Percentiles rank a stretch among this genome's conserved stretches.
These are phyloP conservation scores for Stratiolaelaps scimitus DNA, from an alignment of 1,140 invertebrate species.

Conservation along the genomic window DNA sequence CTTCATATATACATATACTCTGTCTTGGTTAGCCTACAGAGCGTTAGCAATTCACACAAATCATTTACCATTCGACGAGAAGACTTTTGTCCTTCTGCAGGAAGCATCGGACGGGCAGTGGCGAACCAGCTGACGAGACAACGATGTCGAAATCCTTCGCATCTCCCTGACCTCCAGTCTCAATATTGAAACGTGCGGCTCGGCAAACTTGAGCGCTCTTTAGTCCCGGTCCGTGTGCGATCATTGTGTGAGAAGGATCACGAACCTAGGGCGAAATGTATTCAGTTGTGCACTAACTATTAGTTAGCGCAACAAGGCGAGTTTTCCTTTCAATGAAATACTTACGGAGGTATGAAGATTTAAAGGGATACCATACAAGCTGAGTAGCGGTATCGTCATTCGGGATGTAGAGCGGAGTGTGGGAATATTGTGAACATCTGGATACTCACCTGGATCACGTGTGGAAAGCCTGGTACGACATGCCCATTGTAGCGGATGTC, in stretches of 20 bases:
- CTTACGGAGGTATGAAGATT: too few relatives aligned
- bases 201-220: constrained; percentile 67
- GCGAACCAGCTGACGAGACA: constrained; percentile 50
- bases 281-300: too few relatives aligned
- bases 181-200: constrained; percentile 71
- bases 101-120: constrained; percentile 82
- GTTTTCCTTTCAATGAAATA: too few relatives aligned
- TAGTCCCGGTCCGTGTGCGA: constrained; percentile 60
- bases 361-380: too few relatives aligned
- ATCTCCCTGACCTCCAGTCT: constrained; percentile 60
- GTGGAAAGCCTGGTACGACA: constrained; percentile 37
- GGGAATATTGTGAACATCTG: too few relatives aligned
- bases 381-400: too few relatives aligned
- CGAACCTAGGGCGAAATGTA: constrained; percentile 45
- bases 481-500: constrained; percentile 60
- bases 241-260: constrained; percentile 56
- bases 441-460: neutral
- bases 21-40: too few relatives aligned
- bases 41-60: too few relatives aligned
- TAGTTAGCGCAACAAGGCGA: too few relatives aligned
- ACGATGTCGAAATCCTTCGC: constrained; percentile 82
- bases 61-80: constrained; percentile 60
- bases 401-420: too few relatives aligned
- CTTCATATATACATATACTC: too few relatives aligned
- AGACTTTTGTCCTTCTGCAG: constrained; percentile 86